Conservation (phyloP, 2,797 vertebrate species). For the Myripristis murdjan region DNA sequence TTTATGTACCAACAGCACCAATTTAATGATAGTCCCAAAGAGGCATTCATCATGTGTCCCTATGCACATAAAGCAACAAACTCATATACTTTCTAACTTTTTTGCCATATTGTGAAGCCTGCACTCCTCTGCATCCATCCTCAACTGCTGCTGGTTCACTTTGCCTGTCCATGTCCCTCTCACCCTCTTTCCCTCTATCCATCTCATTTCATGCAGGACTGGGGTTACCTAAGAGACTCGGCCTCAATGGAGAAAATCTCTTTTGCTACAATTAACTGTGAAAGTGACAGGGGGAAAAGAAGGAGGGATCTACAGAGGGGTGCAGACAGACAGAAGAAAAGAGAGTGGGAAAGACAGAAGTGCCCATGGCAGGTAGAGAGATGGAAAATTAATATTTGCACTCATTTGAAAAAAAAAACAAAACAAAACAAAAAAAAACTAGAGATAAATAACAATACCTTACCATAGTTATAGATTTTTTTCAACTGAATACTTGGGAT, state of each 20-base stretch:
- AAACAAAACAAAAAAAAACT: too few relatives aligned
- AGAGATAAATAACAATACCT: background rate
- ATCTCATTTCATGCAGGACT: constrained; percentile 90
- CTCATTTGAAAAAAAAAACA: background rate
- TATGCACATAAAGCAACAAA: constrained; percentile 29
- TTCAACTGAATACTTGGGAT: background rate
- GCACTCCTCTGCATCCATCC: constrained; percentile 60
- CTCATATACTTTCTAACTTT: constrained; percentile 21
- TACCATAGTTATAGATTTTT: background rate
- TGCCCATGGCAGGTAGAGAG: constrained; percentile 72
- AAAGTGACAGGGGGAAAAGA: constrained; percentile 84
- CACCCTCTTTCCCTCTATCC: constrained; percentile 78
- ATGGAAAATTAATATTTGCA: constrained; percentile 38
- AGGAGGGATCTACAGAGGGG: constrained; percentile 65
- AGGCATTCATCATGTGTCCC: constrained; percentile 31
- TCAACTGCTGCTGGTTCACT: constrained; percentile 65
- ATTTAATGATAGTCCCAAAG: constrained; percentile 50
- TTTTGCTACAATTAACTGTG: constrained; percentile 87
- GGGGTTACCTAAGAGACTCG: constrained; percentile 89
- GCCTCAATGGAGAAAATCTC: constrained; percentile 89
- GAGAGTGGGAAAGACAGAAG: constrained; percentile 47
- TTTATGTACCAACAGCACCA: constrained; percentile 16
- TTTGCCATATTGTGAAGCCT: constrained; percentile 30
- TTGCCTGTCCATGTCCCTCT: constrained; percentile 74
- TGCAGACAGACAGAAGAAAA: constrained; percentile 38